These are phyloP conservation scores for Metellina segmentata DNA, from an alignment of 2,888 invertebrate genomes.

Conservation along the genomic window DNA sequence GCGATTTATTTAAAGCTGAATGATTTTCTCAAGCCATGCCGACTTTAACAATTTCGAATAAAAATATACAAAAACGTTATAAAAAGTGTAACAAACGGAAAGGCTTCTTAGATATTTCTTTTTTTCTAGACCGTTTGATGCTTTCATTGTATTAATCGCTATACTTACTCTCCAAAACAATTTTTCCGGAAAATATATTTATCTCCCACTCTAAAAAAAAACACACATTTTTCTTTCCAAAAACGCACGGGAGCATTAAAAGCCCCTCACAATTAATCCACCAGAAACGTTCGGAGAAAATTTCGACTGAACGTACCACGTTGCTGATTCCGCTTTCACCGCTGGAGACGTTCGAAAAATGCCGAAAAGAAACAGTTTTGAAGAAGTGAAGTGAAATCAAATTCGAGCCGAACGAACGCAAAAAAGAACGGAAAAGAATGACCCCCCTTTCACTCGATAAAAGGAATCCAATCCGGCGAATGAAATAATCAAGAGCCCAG, in stretches of 20 bases:
- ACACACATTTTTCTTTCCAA: background rate
- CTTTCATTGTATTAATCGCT: no score
- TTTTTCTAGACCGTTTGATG: no score
- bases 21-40: no score
- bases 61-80: no score
- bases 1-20: no score
- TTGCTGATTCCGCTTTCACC: conserved; percentile 16
- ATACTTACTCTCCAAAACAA: no score
- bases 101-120: no score
- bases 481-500: conserved; percentile 1
- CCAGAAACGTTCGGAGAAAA: conserved; percentile 23
- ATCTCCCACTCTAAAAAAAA: no score
- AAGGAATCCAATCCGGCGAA: conserved; percentile 10
- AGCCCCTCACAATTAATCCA: conserved; percentile 41
- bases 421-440: conserved; percentile 7
- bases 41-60: no score
- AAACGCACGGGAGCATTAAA: conserved; percentile 27
- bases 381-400: conserved; percentile 38
- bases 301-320: background rate
- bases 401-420: conserved; percentile 6
- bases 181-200: no score
- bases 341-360: background rate
- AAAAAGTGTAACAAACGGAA: no score
- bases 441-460: conserved; percentile 21
- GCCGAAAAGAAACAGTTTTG: conserved; percentile 19